Evolutionary conservation across 2,888 invertebrate genomes (phyloP), one percentile per base, ranked within the genome.

Genomic region (Ellobium chinense): DNA sequence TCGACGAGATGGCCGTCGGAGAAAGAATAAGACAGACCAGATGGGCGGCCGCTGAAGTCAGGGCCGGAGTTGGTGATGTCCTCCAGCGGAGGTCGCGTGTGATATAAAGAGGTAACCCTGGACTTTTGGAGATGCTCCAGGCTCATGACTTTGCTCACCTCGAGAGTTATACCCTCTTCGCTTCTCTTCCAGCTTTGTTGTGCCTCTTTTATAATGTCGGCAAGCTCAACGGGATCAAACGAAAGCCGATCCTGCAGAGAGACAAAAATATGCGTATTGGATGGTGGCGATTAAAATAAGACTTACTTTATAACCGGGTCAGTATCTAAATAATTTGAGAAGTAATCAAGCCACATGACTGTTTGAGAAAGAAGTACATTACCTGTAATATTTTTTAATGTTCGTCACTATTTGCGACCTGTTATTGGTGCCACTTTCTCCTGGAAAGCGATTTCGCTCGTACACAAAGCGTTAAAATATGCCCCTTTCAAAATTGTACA

Each of bases 81-180:
- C 3, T 5, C 29, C 14, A 39, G 5, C 36, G 36, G 34, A 24
- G 78, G 54, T 1, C 65, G 21, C 24, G 74, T 60, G 54, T 69
- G 80, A 54, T 62, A 75, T 62, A 46, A 74, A 31, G 27, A 69
- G 31, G 80, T 80, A 31, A 37, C 80, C 56, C 75, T 80, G 70
- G 69, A 65, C 27, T 60, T 37, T 27, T 37, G 60, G 1, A 80
- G 75, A 46, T 80, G 74, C 27, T 75, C 63, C 18, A 14, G 31
- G 46, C 80, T 80, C 80, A 80, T 80, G 34, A 80, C 80, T 29
- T 80, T 75, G 68, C 14, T 58, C 24, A 80, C 9, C 24, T 80
- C 75, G 5, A 80, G 74, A 0, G 75, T 75, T 29, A 80, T n/a
- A 1, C 69, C 66, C 14, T 72, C 54, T 31, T 72, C 72, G 58